These are phyloP conservation scores for Chrysochloris asiatica DNA, from an alignment of 2,113 vertebrate species.

Conservation along the genomic window DNA sequence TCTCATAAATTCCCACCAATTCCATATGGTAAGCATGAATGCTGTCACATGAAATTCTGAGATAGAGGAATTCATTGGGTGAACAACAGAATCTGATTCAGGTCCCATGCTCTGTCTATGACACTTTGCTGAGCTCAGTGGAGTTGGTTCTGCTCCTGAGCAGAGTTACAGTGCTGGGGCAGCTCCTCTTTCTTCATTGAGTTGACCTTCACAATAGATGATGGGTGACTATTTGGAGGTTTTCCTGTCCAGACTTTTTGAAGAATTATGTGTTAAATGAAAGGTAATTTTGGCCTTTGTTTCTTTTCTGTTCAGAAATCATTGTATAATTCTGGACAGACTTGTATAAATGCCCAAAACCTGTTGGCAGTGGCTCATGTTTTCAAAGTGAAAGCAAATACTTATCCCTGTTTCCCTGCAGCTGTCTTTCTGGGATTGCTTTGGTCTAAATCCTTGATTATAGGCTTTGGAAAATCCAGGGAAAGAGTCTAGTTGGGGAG, in stretches of 20 bases:
- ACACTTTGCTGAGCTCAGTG: not conserved
- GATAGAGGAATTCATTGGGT: not conserved
- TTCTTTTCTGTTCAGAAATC: slow-evolving; percentile 55
- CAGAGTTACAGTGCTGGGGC: not conserved
- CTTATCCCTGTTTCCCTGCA: slow-evolving; percentile 36
- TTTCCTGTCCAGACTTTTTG: slow-evolving; percentile 1
- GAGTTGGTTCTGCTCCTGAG: not conserved
- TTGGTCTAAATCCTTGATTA: slow-evolving; percentile 50
- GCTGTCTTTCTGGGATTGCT: slow-evolving; percentile 43
- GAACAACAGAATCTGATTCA: not conserved
- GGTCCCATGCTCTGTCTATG: not conserved
- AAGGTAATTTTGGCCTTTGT: not conserved
- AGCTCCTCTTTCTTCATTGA: not conserved
- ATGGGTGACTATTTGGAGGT: not conserved
- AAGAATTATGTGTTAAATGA: slow-evolving; percentile 33
- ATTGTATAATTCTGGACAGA: slow-evolving; percentile 57
- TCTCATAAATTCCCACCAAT: not conserved
- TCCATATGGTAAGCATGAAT: not conserved
- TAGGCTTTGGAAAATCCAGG: slow-evolving; percentile 33
- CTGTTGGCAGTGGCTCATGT: slow-evolving; percentile 32
- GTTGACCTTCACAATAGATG: not conserved
- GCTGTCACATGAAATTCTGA: not conserved
- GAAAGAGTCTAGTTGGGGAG: not conserved
- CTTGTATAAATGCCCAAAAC: slow-evolving; percentile 49
- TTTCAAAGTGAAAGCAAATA: slow-evolving; percentile 68